Evolutionary conservation across 2,797 vertebrate genomes (phyloP).

Genomic region (Adelosebastes latens): DNA sequence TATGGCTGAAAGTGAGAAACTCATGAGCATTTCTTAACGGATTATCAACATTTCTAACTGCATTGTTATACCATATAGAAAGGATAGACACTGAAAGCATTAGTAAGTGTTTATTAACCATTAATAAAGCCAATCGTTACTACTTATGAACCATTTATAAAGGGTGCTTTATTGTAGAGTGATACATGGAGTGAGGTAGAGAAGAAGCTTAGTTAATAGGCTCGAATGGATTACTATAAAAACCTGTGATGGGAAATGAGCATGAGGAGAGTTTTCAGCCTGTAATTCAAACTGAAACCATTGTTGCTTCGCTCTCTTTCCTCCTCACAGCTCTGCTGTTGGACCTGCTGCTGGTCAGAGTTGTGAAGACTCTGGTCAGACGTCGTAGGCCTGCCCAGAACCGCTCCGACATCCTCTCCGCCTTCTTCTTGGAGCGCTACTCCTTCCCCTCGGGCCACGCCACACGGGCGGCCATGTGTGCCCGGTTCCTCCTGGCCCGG

Average conservation of each 20-base stretch:
- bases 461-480: slow-evolving; percentile 89
- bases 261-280: not conserved
- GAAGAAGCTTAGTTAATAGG: not conserved
- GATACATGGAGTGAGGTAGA: not conserved
- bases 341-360: slow-evolving; percentile 87
- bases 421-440: slow-evolving; percentile 90
- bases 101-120: not conserved
- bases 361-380: slow-evolving; percentile 88
- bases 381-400: slow-evolving; percentile 88
- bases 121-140: not conserved
- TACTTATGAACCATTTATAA: not conserved
- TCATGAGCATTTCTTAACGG: not conserved
- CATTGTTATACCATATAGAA: not conserved
- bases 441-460: slow-evolving; percentile 93
- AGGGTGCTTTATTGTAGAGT: not conserved
- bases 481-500: slow-evolving; percentile 88
- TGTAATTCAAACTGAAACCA: not conserved
- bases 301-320: not conserved
- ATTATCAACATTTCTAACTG: not conserved
- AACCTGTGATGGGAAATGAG: not conserved
- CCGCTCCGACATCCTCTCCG: slow-evolving; percentile 91
- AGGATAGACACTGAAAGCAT: not conserved
- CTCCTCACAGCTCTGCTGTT: slow-evolving; percentile 84
- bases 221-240: not conserved
- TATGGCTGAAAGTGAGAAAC: not conserved